These are phyloP conservation scores for Chaetodon auriga DNA, from an alignment of 2,113 vertebrate genomes.

Conservation along the genomic window DNA sequence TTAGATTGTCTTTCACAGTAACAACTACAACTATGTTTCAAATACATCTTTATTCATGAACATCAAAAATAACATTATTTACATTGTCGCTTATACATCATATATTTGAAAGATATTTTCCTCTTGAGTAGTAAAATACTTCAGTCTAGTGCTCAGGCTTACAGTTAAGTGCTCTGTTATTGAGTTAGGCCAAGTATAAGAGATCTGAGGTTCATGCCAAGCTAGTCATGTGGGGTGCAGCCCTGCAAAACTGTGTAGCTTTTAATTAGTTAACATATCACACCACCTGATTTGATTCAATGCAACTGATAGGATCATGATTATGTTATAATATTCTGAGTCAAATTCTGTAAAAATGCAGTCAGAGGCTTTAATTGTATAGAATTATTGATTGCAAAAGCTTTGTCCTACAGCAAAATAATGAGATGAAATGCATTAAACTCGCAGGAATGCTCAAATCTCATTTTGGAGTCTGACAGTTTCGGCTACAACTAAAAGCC, in stretches of 20 bases:
- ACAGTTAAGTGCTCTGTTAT: slow-evolving; percentile 68
- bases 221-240: slow-evolving; percentile 55
- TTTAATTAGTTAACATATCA: slow-evolving; percentile 33
- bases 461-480: slow-evolving; percentile 17
- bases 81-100: slow-evolving; percentile 74
- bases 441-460: slow-evolving; percentile 13
- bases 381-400: slow-evolving; percentile 49
- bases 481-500: slow-evolving; percentile 40
- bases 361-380: slow-evolving; percentile 51
- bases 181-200: slow-evolving; percentile 40
- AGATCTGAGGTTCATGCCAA: slow-evolving; percentile 69
- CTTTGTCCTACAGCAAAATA: slow-evolving; percentile 40
- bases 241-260: slow-evolving; percentile 63
- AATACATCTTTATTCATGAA: slow-evolving; percentile 75
- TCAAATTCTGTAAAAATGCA: slow-evolving; percentile 56
- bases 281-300: slow-evolving; percentile 21
- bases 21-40: slow-evolving; percentile 69
- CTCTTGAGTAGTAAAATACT: slow-evolving; percentile 76
- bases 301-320: slow-evolving; percentile 24
- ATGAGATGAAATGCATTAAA: slow-evolving; percentile 40
- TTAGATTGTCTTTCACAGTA: slow-evolving; percentile 85
- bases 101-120: slow-evolving; percentile 69
- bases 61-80: slow-evolving; percentile 84
- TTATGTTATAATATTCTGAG: slow-evolving; percentile 24
- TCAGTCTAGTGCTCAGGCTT: slow-evolving; percentile 65